Base-by-base conservation (phyloP, 2,113 vertebrate genomes). In the Struthidea cinerea region DNA sequence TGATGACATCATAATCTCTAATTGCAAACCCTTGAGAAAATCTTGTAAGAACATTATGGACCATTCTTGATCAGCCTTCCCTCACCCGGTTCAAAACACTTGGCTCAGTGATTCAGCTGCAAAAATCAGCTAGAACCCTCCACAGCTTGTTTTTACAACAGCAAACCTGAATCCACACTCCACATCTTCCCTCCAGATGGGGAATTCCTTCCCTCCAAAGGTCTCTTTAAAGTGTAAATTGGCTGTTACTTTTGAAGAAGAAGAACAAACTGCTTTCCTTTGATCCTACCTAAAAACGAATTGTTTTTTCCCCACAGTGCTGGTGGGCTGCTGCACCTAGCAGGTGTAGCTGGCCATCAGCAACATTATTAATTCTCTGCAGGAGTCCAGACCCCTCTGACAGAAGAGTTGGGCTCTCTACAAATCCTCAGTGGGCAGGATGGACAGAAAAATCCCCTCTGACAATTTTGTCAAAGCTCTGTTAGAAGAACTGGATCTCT, bases 151-250 rank as follows among this genome's bases (percentile, higher is more conserved):
- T 91, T 35, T 35, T 37, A 9, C 32, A 75, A 18, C 23, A 84
- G 69, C 77, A 87, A 93, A 83, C 11, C 59, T 67, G 55, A 91
- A 86, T 19, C 24, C 52, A 74, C 78, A 63, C 46, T 39, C 16
- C 35, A 56, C 59, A 86, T 93, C 75, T 77, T 86, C 50, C 75
- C 33, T 93, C 68, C 79, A 93, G 92, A 85, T 91, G 79, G 64
- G 60, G 52, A 93, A 77, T 63, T 84, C 47, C 65, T 74, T 70
- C 55, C 47, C 33, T 26, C 22, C 64, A 67, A 80, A 90, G 16
- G 10, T 73, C 52, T 60, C 55, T 46, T 70, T 39, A 49, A 89
- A 85, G 28, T 16, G 20, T 23, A 35, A 46, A 79, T 55, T 69
- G 23, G 44, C 42, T 91, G 50, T 76, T 69, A 39, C 4, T 11